A percentile compares a stretch with the other conserved stretches of the same genome.
Evolutionary conservation across 2,797 vertebrate species (phyloP).

Genomic region (Lepus townsendii): DNA sequence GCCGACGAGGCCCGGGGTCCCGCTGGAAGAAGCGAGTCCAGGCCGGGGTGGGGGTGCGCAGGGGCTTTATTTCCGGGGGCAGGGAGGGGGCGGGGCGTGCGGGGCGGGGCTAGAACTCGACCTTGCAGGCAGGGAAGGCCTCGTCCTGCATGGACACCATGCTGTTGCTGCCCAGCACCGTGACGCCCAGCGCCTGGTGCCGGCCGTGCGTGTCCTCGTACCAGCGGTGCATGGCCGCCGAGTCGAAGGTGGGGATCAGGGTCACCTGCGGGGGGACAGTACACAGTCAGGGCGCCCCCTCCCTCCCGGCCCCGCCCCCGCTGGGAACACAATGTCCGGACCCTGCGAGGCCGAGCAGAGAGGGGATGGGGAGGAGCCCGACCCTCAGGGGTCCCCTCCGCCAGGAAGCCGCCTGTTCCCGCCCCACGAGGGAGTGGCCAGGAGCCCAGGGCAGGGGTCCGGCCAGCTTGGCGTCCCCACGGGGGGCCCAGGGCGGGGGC

Average conservation of each 20-base stretch:
- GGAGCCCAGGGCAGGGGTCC: neutral
- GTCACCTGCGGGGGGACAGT: constrained; percentile 90
- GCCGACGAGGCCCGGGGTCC: neutral
- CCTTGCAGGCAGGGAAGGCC: constrained; percentile 97
- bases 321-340: no score
- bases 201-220: constrained; percentile 94
- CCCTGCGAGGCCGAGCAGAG: no score
- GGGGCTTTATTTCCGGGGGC: no score
- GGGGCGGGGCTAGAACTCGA: constrained; percentile 93
- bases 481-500: no score
- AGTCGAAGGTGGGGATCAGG: constrained; percentile 96
- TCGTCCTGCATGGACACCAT: constrained; percentile 98
- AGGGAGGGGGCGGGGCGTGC: accelerated
- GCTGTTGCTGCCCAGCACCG: constrained; percentile 96
- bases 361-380: no score
- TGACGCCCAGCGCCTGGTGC: constrained; percentile 92
- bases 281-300: accelerated
- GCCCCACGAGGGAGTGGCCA: neutral
- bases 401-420: no score
- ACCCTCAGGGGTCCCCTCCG: no score
- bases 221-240: constrained; percentile 94
- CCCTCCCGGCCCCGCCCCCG: neutral
- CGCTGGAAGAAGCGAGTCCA: no score
- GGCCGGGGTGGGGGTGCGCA: no score
- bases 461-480: no score